phyloP scores from a whole-genome alignment of 2,113 vertebrate genomes.

The Meriones unguiculatus region DNA sequence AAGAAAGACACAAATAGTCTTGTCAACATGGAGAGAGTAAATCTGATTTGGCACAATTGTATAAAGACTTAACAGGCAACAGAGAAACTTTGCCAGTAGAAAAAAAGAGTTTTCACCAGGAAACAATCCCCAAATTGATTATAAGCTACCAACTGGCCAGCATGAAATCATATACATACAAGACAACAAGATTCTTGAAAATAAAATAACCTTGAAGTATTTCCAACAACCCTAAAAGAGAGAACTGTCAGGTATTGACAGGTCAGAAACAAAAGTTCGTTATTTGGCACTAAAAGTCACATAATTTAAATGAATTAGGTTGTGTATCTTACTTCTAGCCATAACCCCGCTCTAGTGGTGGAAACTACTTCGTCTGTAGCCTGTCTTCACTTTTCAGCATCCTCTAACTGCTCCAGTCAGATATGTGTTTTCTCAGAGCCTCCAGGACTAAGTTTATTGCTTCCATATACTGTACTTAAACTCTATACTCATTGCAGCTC shows the following conservation, averaged over 20 bases:
- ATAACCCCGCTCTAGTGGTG: too few relatives aligned
- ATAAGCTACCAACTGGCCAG: not conserved
- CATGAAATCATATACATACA: not conserved
- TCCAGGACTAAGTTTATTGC: not conserved
- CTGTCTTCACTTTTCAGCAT: not conserved
- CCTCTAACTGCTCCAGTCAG: not conserved
- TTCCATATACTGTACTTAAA: not conserved
- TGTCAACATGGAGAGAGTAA: not conserved
- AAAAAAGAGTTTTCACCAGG: not conserved
- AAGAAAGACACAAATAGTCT: not conserved
- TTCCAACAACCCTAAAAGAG: not conserved
- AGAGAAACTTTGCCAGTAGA: not conserved
- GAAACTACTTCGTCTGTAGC: not conserved
- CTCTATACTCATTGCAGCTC: not conserved
- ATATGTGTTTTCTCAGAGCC: not conserved
- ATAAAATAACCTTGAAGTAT: not conserved
- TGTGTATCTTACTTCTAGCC: too few relatives aligned
- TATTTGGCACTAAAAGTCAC: not conserved
- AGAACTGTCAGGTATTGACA: not conserved
- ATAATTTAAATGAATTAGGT: not conserved
- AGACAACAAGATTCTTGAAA: not conserved
- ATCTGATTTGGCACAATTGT: not conserved
- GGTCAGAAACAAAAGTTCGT: not conserved
- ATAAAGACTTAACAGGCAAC: not conserved
- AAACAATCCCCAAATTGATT: not conserved